Percentiles rank a stretch among this genome's conserved stretches.
These are phyloP conservation scores for Pedetes capensis DNA, from an alignment of 2,113 vertebrate genomes.

Conservation along the genomic window DNA sequence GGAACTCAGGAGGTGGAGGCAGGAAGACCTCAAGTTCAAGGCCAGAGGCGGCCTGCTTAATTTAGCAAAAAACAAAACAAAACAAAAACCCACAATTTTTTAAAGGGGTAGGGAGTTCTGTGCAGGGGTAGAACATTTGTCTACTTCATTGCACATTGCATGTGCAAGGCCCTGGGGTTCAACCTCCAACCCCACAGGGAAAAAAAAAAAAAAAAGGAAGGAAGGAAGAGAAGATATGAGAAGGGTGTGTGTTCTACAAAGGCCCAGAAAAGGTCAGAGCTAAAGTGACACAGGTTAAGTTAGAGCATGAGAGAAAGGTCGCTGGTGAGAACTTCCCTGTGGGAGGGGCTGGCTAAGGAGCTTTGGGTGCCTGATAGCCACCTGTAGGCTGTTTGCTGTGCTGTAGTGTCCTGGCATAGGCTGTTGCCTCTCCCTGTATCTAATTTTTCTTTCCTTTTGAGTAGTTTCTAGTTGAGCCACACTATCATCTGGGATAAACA, in stretches of 20 bases:
- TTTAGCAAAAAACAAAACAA: no score
- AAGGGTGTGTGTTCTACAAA: neutral
- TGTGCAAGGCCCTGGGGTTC: no score
- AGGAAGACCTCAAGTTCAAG: no score
- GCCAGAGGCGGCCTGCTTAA: no score
- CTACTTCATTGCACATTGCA: no score
- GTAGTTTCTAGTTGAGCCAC: neutral
- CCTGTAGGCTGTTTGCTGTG: neutral
- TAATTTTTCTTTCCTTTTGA: neutral
- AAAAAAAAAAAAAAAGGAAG: no score
- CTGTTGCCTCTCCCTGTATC: neutral
- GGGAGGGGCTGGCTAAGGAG: neutral
- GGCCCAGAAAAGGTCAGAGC: neutral
- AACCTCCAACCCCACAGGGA: no score
- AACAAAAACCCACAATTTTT: no score
- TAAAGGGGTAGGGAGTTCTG: no score
- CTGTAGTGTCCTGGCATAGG: neutral
- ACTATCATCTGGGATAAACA: neutral
- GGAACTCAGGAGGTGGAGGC: no score
- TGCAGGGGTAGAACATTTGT: no score
- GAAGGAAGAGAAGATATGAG: neutral
- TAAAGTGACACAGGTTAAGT: neutral
- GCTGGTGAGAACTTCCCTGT: no score
- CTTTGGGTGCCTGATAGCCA: neutral
- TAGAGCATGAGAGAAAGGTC: fast-evolving